Percentiles rank a stretch among this genome's conserved stretches.
These are phyloP conservation scores for Drosophila picticornis DNA, from an alignment of 2,888 invertebrate species.

Conservation along the genomic window DNA sequence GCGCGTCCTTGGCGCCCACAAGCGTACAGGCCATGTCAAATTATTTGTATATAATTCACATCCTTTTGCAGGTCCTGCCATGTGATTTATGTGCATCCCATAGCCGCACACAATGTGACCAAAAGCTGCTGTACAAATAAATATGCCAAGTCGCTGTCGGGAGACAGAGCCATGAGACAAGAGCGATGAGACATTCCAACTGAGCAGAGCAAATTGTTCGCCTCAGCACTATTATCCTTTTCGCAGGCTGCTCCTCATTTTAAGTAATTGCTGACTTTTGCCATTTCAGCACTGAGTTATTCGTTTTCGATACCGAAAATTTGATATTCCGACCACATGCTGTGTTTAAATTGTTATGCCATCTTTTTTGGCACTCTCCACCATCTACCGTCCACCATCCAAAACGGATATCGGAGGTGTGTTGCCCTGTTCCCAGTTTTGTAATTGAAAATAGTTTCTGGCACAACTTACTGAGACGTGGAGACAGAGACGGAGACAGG, in stretches of 20 bases:
- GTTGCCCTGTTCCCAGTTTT: conserved; percentile 12
- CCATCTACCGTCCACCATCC: conserved; percentile 1
- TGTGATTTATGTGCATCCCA: conserved; percentile 74
- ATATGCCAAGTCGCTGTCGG: conserved; percentile 49
- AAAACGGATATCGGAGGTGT: conserved; percentile 34
- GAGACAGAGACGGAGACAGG: conserved; percentile 1
- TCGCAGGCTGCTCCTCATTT: conserved; percentile 54
- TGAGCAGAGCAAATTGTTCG: conserved; percentile 66
- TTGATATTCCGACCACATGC: conserved; percentile 84
- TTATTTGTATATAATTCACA: conserved; percentile 82
- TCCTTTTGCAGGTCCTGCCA: conserved; percentile 67
- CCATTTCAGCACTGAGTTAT: conserved; percentile 75
- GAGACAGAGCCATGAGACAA: conserved; percentile 1
- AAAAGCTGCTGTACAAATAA: conserved; percentile 65
- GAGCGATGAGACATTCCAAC: conserved; percentile 55
- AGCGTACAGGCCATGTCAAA: conserved; percentile 69
- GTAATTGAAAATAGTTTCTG: conserved; percentile 77
- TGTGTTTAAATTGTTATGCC: conserved; percentile 83
- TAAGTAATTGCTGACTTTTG: conserved; percentile 79
- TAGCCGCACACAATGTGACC: conserved; percentile 46
- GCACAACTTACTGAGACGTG: conserved; percentile 21
- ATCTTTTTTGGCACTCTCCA: conserved; percentile 46
- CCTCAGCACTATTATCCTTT: conserved; percentile 79
- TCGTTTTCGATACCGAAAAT: conserved; percentile 80
- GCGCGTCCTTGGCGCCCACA: conserved; percentile 38